Evolutionary conservation across 2,797 vertebrate species (phyloP), one percentile per base, ranked within the genome.

Genomic region (Arctocebus calabarensis): DNA sequence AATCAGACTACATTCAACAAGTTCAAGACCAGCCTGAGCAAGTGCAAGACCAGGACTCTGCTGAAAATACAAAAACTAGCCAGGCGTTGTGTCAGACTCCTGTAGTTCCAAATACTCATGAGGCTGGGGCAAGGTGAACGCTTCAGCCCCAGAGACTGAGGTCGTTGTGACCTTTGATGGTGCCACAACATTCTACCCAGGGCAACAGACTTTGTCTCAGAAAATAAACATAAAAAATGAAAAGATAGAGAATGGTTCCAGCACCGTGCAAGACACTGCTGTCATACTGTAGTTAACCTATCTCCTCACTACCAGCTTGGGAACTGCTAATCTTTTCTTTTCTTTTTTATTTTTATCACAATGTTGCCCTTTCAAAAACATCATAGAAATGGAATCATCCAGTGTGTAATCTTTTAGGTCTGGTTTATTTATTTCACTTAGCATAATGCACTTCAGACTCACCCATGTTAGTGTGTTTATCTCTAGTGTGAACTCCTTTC

Each of bases 241-340:
- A 48, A 48, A 29, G 6, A 40, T 40, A 48, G 8, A 70, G 29
- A 87, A 37, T 32, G 29, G 2, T 62, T 45, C 2, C 3, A 40
- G 19, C 29, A 55, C 27, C 10, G 16, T 8, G 25, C 7, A 71
- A 55, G 55, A 79, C 37, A 62, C 3, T 9, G 5, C 19, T 79
- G 25, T 4, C 2, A 2, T 71, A 4, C 40, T 40, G 3, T 52
- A 71, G 2, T 34, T n/a, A 61, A 48, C 2, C 2, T 0, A 1
- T 45, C 3, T 52, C 45, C 25, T 3, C 6, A 14, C 27, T 19
- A 34, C 12, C 6, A 12, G 4, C 4, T 27, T 77, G 64, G 20
- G 7, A 48, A 27, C 16, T 27, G 23, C 10, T 71, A 19, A 48
- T 61, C 9, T 77, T 43, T 40, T 78, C 27, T 45, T 25, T 48